Evolutionary conservation across 2,888 invertebrate species (phyloP).

Genomic region (Herminia tarsipennalis): DNA sequence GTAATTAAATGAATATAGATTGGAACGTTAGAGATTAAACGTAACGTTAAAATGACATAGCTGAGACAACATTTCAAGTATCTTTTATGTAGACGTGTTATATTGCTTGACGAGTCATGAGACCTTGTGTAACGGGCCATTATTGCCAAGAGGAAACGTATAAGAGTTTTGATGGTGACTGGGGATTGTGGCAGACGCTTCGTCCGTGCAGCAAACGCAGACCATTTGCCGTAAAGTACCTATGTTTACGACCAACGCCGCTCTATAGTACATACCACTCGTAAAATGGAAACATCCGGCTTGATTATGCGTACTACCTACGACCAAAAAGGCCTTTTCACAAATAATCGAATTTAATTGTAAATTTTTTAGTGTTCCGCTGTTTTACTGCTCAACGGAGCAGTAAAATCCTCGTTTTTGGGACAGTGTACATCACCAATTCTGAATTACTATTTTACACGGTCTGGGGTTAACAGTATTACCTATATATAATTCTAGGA

Average conservation of each 20-base stretch:
- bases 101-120: constrained; percentile 7
- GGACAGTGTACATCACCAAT: no score
- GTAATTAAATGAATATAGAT: no score
- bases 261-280: constrained; percentile 55
- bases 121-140: constrained; percentile 11
- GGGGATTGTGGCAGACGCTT: constrained; percentile 12
- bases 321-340: constrained; percentile 39
- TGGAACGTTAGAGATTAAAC: no score
- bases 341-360: constrained; percentile 44
- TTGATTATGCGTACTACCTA: constrained; percentile 61
- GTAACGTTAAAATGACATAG: not conserved
- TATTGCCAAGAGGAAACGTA: constrained; percentile 14
- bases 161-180: constrained; percentile 35
- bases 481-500: no score
- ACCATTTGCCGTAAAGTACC: constrained; percentile 60
- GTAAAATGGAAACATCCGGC: constrained; percentile 65
- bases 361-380: constrained; percentile 13
- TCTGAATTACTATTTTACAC: no score
- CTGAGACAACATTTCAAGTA: no score
- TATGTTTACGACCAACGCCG: constrained; percentile 65
- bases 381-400: constrained; percentile 4
- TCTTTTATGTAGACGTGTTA: not conserved
- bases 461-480: no score
- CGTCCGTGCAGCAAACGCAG: constrained; percentile 1
- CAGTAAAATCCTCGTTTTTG: constrained; percentile 6